Base-by-base conservation (phyloP, 2,888 invertebrate species). In the Pollenia griseotomentosa region DNA sequence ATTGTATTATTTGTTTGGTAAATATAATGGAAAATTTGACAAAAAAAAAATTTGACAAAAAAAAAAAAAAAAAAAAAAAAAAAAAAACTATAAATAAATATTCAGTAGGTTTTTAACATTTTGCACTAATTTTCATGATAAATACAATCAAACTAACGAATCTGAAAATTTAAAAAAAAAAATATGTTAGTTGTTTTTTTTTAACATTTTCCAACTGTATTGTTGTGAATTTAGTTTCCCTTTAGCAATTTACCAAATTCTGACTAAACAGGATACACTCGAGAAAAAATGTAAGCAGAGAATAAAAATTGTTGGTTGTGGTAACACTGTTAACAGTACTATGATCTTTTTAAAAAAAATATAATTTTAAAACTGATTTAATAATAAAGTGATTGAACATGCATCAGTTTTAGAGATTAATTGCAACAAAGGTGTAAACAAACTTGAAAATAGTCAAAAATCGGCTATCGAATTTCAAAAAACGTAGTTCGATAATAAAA, bases 101-200 rank as follows among this genome's bases (percentile, higher is more conserved):
- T 33, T 33, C 53, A 16, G 33, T 68, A 44, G 40, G 42, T 70
- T 83, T 70, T 66, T 61, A 53, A 68, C 46, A 80, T 80, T 79
- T 68, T 66, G 73, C 74, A 80, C 55, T 80, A 74, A 80, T 79
- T 84, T 84, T 68, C 46, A 74, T 59, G 59, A 40, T 73, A 90
- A 90, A 90, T 89, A 91, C 90, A 91, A 91, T 90, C 89, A 90
- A 91, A 90, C 91, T 91, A 91, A 91, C 91, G 90, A 91, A 91
- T 90, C 90, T 90, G 89, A 89, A 91, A 91, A 90, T 90, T 90
- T 90, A 88, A 89, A 90, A 90, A 91, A 74, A 90, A 90, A 90
- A 23, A 53, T 66, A 10, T 59, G n/a, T 19, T 63, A 48, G 53
- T 71, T 70, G 23, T 42, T 74, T 12, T 81, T 51, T 46, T 59